Base-by-base conservation (phyloP, 2,888 invertebrate species). In the Luffia ferchaultella region DNA sequence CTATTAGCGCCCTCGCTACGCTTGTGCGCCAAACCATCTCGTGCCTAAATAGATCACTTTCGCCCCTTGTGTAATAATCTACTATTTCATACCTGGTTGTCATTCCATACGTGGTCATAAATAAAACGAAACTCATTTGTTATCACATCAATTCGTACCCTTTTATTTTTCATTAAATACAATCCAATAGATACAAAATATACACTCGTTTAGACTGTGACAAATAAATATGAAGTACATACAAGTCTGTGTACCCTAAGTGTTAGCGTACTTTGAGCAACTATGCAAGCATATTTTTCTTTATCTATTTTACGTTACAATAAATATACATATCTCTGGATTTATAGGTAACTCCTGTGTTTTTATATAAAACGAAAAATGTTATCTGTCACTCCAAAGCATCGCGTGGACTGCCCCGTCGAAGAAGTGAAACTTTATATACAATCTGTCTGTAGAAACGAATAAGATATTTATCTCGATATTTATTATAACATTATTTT, bases 71-170 rank as follows among this genome's bases (percentile, higher is more conserved):
- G 5, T 30, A 30, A 30, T 30, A 12, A 30, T 3, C 30, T 12
- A 30, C 30, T 12, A 30, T 7, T 30, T 30, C 3, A 12, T 30
- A 30, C n/a, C n/a, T n/a, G n/a, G n/a, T n/a, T n/a, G n/a, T n/a
- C n/a, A n/a, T n/a, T n/a, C n/a, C n/a, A n/a, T n/a, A n/a, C n/a
- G n/a, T 7, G 30, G 30, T 7, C 3, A 30, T 2, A 60, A 72
- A 64, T 65, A 64, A 71, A 72, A 77, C 65, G 61, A 59, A 59
- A 56, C 20, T 53, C 55, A 62, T 68, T 16, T 46, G 20, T 46
- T 76, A 79, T 79, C 76, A 79, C 79, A 75, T 76, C 64, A 72
- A 76, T 70, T 75, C 68, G 73, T 77, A 78, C 75, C 78, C 76
- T 76, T 79, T 77, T 76, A 73, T 71, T 74, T 68, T 45, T 71